Evolutionary conservation across 2,113 vertebrate species (phyloP).

Genomic region (Nyctibius bracteatus): DNA sequence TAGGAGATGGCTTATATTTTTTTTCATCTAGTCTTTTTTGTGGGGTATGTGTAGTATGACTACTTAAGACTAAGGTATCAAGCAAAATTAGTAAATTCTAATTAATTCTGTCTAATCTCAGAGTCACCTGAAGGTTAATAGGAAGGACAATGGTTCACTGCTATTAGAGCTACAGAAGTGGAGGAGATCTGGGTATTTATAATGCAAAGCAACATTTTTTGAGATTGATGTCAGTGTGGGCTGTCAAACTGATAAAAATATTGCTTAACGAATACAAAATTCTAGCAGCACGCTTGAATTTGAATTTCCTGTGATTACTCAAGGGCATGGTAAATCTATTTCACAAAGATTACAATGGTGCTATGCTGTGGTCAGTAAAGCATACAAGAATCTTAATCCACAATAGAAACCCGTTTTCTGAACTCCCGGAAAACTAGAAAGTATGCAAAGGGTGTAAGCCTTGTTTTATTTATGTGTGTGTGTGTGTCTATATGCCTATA

Average conservation of each 20-base stretch:
- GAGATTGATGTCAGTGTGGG: background rate
- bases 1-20: background rate
- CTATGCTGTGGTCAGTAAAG: background rate
- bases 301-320: background rate
- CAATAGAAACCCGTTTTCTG: background rate
- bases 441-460: background rate
- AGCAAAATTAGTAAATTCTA: background rate
- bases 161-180: background rate
- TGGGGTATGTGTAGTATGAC: background rate
- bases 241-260: background rate
- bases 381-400: background rate
- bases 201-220: background rate
- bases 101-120: background rate
- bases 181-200: background rate
- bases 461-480: background rate
- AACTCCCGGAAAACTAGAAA: background rate
- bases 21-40: background rate
- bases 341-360: background rate
- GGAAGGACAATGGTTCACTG: background rate
- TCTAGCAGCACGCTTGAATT: background rate
- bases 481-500: background rate
- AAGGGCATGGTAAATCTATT: background rate
- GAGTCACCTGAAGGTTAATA: background rate
- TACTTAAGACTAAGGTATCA: background rate
- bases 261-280: background rate